Evolutionary conservation across 2,888 invertebrate species (phyloP).

Genomic region (Chaitophorus viminalis): DNA sequence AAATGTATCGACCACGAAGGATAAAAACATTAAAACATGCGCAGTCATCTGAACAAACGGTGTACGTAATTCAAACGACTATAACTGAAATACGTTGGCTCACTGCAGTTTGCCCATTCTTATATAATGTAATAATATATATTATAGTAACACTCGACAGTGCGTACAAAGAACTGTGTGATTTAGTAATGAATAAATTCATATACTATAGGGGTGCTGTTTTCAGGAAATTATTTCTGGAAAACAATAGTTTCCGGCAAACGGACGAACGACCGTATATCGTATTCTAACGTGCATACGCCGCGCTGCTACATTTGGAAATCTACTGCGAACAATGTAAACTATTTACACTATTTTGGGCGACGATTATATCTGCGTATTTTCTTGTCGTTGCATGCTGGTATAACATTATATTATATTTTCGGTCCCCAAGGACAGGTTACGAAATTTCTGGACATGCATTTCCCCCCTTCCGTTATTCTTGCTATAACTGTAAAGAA

Average conservation of each 20-base stretch:
- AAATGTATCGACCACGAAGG: no score
- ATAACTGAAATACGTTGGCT: background rate
- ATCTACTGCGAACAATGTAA: constrained; percentile 5
- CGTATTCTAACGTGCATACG: background rate
- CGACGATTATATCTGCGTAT: no score
- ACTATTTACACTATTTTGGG: no score
- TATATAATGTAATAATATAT: background rate
- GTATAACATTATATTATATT: no score
- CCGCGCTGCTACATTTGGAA: background rate
- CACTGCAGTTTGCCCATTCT: background rate
- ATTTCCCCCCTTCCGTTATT: no score
- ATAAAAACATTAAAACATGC: no score
- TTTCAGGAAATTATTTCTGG: constrained; percentile 4
- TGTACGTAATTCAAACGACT: background rate
- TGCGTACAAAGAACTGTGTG: constrained; percentile 35
- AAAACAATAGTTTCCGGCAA: constrained; percentile 35
- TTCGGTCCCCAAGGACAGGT: no score
- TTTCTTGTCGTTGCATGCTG: no score
- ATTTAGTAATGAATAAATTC: constrained; percentile 17
- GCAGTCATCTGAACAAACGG: background rate
- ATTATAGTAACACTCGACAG: background rate
- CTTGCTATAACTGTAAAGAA: no score
- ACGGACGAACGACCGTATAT: constrained; percentile 20
- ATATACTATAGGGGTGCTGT: background rate
- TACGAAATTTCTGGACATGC: no score